phyloP scores from a whole-genome alignment of 2,113 vertebrate species.

The Thalassoma bifasciatum region DNA sequence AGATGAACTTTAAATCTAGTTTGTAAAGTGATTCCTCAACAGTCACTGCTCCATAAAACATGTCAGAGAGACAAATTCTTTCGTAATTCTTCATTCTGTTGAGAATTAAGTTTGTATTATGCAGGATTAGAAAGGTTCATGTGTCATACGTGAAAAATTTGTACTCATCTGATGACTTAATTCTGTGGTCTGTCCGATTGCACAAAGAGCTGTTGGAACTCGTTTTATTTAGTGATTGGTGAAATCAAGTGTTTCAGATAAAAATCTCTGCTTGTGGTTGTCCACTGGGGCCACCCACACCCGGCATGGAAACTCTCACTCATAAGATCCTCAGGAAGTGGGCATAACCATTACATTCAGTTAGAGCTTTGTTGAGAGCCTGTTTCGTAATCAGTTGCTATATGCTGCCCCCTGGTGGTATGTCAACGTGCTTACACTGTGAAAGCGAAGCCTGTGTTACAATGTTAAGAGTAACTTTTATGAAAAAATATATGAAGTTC shows the following conservation, averaged over 20 bases:
- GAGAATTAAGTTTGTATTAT: background rate
- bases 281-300: constrained; percentile 5
- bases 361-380: background rate
- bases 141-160: background rate
- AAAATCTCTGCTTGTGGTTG: background rate
- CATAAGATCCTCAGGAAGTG: background rate
- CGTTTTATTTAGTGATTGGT: background rate
- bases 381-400: background rate
- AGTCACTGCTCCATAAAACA: too few relatives aligned
- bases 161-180: too few relatives aligned
- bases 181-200: background rate
- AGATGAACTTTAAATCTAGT: too few relatives aligned
- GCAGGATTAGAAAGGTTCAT: background rate
- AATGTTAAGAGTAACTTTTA: too few relatives aligned
- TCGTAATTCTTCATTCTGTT: background rate
- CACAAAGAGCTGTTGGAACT: background rate
- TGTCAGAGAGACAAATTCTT: background rate
- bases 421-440: background rate
- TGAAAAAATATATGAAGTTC: too few relatives aligned
- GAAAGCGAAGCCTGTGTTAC: too few relatives aligned
- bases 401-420: constrained; percentile 62
- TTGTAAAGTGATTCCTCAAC: too few relatives aligned
- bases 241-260: background rate
- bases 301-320: constrained; percentile 25
- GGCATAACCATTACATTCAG: background rate